Base-by-base conservation (phyloP, 2,113 vertebrate genomes). In the Cyphomyrus discorhynchus region DNA sequence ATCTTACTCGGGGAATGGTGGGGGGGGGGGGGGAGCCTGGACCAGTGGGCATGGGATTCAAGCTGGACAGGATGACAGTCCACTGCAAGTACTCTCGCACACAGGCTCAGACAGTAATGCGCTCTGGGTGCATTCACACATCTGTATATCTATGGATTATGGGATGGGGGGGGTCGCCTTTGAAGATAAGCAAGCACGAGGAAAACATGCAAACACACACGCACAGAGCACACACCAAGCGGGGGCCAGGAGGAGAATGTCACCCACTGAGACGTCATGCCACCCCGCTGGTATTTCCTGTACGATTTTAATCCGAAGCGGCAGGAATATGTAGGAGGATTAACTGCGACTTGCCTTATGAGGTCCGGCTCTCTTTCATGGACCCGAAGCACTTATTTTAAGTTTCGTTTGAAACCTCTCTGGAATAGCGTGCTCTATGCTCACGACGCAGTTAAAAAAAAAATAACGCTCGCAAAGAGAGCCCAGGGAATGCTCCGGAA, bases 401-500 rank as follows among this genome's bases (percentile, higher is more conserved):
- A 35, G 47, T 52, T 45, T 58, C 50, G 45, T 89, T 62, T 62
- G 80, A 46, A 89, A 85, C 31, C 24, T 42, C 80, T 15, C 21
- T 6, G 35, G 52, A 58, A 84, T 46, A 85, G 74, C 17, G 39
- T 46, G 42, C 42, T 66, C 58, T 66, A 58, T 62, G 53, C 80
- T 88, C 46, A 49, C 47, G n/a, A n/a, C 19, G n/a, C n/a, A 15
- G 47, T 47, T 21, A 31, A 80, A 42, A 80, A 35, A 53, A 6
- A 80, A 80, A 42, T 42, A 80, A 42, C 35, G 15, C 35, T 42
- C 5, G 1, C 31, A 42, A 42, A 15, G 15, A 80, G 42, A 39
- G 50, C 77, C 89, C 13, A 42, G 89, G 89, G 52, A 89, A 89
- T 27, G 42, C 42, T 89, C 46, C 39, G 89, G 27, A 85, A 56